Evolutionary conservation across 1,140 invertebrate species (phyloP), one percentile per base, ranked within the genome.

Genomic region (Berghia stephanieae): DNA sequence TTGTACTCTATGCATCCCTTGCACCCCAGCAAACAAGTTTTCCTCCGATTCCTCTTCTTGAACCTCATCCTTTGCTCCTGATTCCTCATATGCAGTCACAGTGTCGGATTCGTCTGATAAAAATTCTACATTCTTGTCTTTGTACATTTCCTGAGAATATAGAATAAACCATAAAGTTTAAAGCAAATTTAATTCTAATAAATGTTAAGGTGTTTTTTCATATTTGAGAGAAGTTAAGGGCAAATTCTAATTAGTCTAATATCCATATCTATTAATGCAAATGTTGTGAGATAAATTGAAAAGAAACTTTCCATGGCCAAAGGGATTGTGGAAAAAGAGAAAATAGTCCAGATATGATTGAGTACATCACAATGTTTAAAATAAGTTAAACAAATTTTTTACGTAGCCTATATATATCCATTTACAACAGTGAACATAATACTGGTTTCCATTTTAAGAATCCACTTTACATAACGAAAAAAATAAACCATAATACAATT

Each of bases 11-110:
- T 84, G 73, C 86, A 87, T 87, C 10, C 76, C 93, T 6, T 93
- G 94, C 38, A 96, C 89, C 16, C 94, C 94, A 82, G 93, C 90
- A 85, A 95, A 91, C 55, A 94, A 94, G 85, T 93, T 92, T 84
- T 95, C 94, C 85, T 95, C 95, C 68, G 92, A 92, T 3, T 84
- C 84, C n/a, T 74, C 69, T 31, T 74, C 79, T 0, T 55, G 40
- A 42, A 70, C 40, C 70, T 73, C 85, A 21, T 67, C 44, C 6
- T 66, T 63, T 63, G 63, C 68, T 67, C 89, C 90, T 80, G 94
- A 92, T 83, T 94, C 93, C 90, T 98, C 96, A 89, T 98, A 98
- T 0, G 92, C 92, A 77, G 93, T 92, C 0, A 97, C 94, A 34
- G 95, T 96, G 84, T 99, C 97, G 81, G 94, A 92, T 16, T 91